Conservation (phyloP, 2,888 invertebrate species). For the Rhopalosiphum nymphaeae region DNA sequence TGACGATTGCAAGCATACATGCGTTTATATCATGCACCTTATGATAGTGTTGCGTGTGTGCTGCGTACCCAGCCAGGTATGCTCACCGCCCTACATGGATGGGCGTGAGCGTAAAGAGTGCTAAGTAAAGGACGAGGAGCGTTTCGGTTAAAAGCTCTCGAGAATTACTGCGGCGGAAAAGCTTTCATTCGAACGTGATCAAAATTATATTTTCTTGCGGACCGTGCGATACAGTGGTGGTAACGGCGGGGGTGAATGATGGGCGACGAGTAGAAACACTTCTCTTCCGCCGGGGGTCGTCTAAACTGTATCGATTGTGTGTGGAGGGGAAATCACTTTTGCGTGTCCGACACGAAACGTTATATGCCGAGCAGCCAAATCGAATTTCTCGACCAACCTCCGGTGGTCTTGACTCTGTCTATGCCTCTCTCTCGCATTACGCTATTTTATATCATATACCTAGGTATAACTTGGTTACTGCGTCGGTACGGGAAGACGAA, state of each 20-base stretch:
- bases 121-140: not conserved
- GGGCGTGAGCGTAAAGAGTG: not conserved
- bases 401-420: not conserved
- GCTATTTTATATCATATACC: not conserved
- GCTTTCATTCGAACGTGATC: constrained; percentile 50
- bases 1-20: not conserved
- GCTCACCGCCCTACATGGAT: not conserved
- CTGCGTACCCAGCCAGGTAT: not conserved
- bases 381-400: not conserved
- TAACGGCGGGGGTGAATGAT: not conserved
- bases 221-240: not conserved
- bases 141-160: constrained; percentile 36
- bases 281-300: not conserved
- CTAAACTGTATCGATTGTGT: constrained; percentile 23
- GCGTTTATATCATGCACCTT: not conserved
- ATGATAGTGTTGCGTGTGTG: not conserved
- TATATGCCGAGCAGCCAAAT: not conserved
- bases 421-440: not conserved
- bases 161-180: constrained; percentile 41
- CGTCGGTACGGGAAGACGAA: not conserved
- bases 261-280: not conserved
- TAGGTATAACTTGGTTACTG: not conserved
- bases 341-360: constrained; percentile 20
- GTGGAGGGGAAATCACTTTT: constrained; percentile 34
- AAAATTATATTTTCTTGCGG: constrained; percentile 36